These are phyloP conservation scores for Dasysyrphus albostriatus DNA, from an alignment of 2,888 invertebrate genomes.

Conservation along the genomic window DNA sequence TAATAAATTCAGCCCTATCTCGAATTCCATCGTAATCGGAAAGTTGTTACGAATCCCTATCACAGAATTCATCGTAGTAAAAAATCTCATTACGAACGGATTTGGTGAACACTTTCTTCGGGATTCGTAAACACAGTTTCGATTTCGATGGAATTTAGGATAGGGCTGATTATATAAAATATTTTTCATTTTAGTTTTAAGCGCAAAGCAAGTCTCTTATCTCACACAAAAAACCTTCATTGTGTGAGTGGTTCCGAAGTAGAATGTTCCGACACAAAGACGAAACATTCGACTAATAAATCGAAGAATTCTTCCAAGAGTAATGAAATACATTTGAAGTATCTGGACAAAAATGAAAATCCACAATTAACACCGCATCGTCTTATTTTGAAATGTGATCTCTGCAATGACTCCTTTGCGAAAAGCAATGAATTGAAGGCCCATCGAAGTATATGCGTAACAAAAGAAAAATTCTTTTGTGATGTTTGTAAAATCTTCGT, in stretches of 20 bases:
- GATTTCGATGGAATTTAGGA: no score
- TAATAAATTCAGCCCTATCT: no score
- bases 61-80: no score
- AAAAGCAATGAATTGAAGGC: slow-evolving; percentile 35
- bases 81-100: no score
- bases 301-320: neutral
- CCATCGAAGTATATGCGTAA: slow-evolving; percentile 46
- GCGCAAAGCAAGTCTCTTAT: slow-evolving; percentile 38
- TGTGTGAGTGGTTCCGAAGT: neutral
- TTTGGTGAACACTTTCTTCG: no score
- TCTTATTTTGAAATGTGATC: slow-evolving; percentile 35
- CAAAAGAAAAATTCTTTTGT: slow-evolving; percentile 42
- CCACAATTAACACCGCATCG: neutral
- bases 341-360: neutral
- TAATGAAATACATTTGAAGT: no score
- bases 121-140: no score
- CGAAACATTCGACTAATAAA: neutral
- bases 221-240: slow-evolving; percentile 26
- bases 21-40: no score
- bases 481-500: slow-evolving; percentile 49
- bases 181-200: slow-evolving; percentile 44
- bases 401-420: slow-evolving; percentile 42
- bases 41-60: no score
- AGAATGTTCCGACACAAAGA: neutral
- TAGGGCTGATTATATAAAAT: no score